Evolutionary conservation across 2,797 vertebrate genomes (phyloP).

Genomic region (Staurois parvus): DNA sequence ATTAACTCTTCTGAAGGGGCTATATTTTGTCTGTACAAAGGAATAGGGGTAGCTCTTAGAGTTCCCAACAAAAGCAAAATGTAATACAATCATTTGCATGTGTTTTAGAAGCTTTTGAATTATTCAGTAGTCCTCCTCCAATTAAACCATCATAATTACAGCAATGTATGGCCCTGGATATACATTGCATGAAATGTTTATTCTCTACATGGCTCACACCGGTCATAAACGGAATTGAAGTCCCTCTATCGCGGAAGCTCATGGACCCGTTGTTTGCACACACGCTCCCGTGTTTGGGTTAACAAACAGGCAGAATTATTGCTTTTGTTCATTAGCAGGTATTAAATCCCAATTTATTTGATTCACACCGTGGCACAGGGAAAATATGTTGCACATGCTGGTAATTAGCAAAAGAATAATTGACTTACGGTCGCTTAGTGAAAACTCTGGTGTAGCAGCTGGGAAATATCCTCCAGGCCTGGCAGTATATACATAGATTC

Average conservation of each 20-base stretch:
- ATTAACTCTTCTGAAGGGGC: no score
- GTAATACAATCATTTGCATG: neutral
- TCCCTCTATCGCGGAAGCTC: neutral
- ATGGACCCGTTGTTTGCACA: neutral
- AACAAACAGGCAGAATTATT: constrained; percentile 64
- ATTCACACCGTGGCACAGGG: constrained; percentile 61
- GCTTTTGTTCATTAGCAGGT: constrained; percentile 56
- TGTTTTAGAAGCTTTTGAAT: neutral
- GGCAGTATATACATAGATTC: neutral
- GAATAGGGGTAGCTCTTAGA: no score
- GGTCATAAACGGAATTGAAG: neutral
- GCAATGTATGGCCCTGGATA: neutral
- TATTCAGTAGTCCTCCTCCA: neutral
- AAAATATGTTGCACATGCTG: constrained; percentile 31
- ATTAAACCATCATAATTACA: constrained; percentile 14
- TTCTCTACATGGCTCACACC: neutral
- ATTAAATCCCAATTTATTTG: constrained; percentile 61
- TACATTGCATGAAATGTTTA: neutral
- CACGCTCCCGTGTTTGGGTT: constrained; percentile 43
- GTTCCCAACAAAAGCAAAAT: no score
- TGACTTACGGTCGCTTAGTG: constrained; percentile 9
- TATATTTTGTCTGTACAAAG: no score
- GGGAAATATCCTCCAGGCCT: constrained; percentile 11
- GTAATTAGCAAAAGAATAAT: constrained; percentile 41
- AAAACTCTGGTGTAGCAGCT: constrained; percentile 7